Evolutionary conservation across 2,113 vertebrate genomes (phyloP).

Genomic region (Picathartes gymnocephalus): DNA sequence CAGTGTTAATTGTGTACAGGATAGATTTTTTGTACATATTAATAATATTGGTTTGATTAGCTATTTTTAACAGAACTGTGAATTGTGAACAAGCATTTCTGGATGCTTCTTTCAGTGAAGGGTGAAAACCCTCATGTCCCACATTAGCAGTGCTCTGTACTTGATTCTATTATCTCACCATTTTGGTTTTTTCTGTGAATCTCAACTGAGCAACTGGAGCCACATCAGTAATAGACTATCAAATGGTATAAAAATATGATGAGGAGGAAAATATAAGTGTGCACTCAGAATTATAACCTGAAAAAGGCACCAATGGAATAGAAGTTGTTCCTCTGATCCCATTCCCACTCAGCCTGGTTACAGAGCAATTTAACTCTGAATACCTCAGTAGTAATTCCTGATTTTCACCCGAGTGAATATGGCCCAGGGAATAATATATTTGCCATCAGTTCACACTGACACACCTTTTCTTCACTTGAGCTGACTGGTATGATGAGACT

Average conservation of each 20-base stretch:
- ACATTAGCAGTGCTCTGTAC: not conserved
- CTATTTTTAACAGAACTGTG: not conserved
- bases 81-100: not conserved
- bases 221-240: not conserved
- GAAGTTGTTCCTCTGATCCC: not conserved
- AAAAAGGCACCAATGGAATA: not conserved
- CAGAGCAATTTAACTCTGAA: not conserved
- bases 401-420: not conserved
- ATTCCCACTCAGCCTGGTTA: not conserved
- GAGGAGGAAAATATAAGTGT: not conserved
- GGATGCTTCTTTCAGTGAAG: not conserved
- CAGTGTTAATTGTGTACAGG: not conserved
- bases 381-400: not conserved
- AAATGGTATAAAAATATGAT: not conserved
- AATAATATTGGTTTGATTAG: conserved; percentile 13
- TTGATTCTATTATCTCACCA: not conserved
- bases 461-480: not conserved
- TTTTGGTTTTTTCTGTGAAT: not conserved
- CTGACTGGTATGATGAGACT: not conserved
- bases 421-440: not conserved
- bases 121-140: not conserved
- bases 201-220: not conserved
- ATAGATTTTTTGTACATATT: not conserved
- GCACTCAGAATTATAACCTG: not conserved
- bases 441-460: not conserved